These are phyloP conservation scores for Tachystola acroxantha DNA, from an alignment of 2,888 invertebrate genomes.

Conservation along the genomic window DNA sequence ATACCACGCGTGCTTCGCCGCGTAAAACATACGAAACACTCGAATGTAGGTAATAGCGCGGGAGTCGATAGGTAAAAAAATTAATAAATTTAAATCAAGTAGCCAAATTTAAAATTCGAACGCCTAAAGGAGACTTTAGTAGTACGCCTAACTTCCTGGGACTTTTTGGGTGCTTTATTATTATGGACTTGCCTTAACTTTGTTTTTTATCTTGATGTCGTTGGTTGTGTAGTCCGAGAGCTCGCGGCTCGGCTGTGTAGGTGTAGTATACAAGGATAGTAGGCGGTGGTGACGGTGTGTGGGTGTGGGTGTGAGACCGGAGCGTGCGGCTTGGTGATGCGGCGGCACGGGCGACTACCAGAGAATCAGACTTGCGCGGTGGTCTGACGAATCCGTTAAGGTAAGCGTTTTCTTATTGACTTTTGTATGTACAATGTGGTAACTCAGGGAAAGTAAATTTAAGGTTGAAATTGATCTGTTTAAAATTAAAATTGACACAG, in stretches of 20 bases:
- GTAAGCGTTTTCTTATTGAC: conserved; percentile 46
- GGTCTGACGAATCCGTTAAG: conserved; percentile 72
- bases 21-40: conserved; percentile 50
- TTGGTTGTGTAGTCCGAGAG: conserved; percentile 28
- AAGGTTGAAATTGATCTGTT: too few species aligned
- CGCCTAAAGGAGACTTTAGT: conserved; percentile 39
- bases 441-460: too few species aligned
- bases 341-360: conserved; percentile 39
- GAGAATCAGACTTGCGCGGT: conserved; percentile 37
- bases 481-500: too few species aligned
- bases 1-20: conserved; percentile 58
- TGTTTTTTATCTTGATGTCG: conserved; percentile 25
- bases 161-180: conserved; percentile 38
- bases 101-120: conserved; percentile 33
- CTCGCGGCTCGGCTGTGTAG: conserved; percentile 24
- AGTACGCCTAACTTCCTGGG: conserved; percentile 26
- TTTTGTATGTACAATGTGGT: too few species aligned
- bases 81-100: conserved; percentile 5
- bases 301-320: conserved; percentile 29
- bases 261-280: conserved; percentile 21
- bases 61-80: conserved; percentile 25
- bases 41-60: conserved; percentile 60
- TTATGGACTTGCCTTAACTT: conserved; percentile 46
- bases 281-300: conserved; percentile 36
- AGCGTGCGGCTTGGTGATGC: conserved; percentile 48